A percentile compares a stretch with the other conserved stretches of the same genome.
phyloP scores from a whole-genome alignment of 2,888 invertebrate genomes.

The Slavum lentiscoides region DNA sequence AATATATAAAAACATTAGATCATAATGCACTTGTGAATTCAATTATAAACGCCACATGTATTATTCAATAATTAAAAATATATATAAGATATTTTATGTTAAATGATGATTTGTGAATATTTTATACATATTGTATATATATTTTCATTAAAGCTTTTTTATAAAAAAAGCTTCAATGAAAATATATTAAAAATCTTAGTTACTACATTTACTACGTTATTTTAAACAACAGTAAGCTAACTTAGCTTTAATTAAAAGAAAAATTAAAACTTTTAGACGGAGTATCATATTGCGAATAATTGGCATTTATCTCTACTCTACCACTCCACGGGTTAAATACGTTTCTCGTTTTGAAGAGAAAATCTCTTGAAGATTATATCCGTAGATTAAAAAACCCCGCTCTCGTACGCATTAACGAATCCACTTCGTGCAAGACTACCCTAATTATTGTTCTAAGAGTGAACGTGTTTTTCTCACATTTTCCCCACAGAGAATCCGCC shows the following conservation, averaged over 20 bases:
- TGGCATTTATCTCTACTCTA: conserved; percentile 16
- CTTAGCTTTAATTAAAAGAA: neutral
- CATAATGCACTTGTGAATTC: too few species aligned
- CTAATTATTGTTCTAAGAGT: neutral
- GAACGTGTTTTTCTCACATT: neutral
- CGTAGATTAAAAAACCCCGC: conserved; percentile 18
- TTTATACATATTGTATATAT: neutral
- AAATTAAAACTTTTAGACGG: conserved; percentile 24
- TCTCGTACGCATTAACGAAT: neutral
- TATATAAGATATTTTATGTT: neutral
- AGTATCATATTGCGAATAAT: conserved; percentile 18
- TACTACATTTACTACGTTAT: too few species aligned
- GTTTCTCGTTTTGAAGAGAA: conserved; percentile 17
- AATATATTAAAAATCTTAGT: too few species aligned
- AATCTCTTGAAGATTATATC: conserved; percentile 33
- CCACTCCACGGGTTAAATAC: conserved; percentile 24
- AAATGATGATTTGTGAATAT: neutral
- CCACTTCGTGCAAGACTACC: neutral
- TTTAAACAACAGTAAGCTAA: neutral
- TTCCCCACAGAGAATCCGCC: neutral
- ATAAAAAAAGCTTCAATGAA: too few species aligned
- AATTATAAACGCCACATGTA: neutral
- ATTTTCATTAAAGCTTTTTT: too few species aligned
- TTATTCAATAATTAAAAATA: neutral
- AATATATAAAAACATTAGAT: too few species aligned